phyloP scores from a whole-genome alignment of 1,140 invertebrate species.

The Leptoteleia sp. region DNA sequence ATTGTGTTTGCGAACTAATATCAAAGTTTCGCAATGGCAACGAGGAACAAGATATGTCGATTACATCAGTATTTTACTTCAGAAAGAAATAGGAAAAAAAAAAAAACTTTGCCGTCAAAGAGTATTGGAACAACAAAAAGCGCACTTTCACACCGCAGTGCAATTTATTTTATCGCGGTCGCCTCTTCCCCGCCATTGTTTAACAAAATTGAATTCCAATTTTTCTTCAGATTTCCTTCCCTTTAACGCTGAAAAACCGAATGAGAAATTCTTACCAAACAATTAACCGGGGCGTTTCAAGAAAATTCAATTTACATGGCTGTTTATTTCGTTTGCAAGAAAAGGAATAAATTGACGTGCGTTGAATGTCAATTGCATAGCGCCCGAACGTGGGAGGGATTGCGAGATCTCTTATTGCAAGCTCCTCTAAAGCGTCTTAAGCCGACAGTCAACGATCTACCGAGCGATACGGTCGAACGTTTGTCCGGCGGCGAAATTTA shows the following conservation, averaged over 20 bases:
- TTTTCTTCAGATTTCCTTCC: slow-evolving; percentile 3
- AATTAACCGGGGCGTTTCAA: slow-evolving; percentile 24
- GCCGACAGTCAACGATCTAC: slow-evolving; percentile 64
- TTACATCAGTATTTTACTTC: slow-evolving; percentile 25
- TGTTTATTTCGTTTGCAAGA: slow-evolving; percentile 46
- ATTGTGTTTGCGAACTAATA: slow-evolving; percentile 31
- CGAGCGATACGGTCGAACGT: slow-evolving; percentile 62
- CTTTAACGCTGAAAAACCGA: slow-evolving; percentile 2
- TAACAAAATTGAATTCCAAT: slow-evolving; percentile 18
- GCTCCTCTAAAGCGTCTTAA: slow-evolving; percentile 68
- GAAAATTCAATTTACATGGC: slow-evolving; percentile 42
- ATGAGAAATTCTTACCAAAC: slow-evolving; percentile 14
- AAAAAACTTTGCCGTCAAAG: slow-evolving; percentile 2
- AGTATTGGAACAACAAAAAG: neutral
- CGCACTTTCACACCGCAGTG: no score
- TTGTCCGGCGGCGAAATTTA: slow-evolving; percentile 64
- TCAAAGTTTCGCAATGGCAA: slow-evolving; percentile 9
- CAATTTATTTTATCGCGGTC: no score
- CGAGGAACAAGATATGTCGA: slow-evolving; percentile 21
- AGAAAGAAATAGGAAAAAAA: no score
- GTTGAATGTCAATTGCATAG: slow-evolving; percentile 60
- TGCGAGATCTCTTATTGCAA: slow-evolving; percentile 52
- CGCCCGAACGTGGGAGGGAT: slow-evolving; percentile 29
- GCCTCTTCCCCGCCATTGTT: neutral
- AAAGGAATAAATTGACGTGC: slow-evolving; percentile 60